phyloP scores from a whole-genome alignment of 2,797 vertebrate genomes.

The Hozukius guyotensis region DNA sequence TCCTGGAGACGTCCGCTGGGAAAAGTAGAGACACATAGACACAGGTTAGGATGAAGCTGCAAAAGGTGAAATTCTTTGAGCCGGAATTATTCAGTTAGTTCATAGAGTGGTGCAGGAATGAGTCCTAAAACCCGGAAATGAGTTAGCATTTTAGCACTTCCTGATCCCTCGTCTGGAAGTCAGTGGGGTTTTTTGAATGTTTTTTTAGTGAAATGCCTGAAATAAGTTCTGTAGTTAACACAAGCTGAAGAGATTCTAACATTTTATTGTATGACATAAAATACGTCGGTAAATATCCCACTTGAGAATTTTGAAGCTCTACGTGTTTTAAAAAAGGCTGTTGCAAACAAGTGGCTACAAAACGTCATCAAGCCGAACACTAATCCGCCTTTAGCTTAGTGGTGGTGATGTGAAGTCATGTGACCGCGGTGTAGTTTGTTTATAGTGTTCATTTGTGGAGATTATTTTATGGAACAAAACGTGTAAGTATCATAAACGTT shows the following conservation, averaged over 20 bases:
- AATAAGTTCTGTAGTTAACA: neutral
- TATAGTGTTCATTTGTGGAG: neutral
- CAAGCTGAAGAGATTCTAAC: neutral
- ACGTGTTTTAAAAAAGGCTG: too few species aligned
- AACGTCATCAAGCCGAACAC: too few species aligned
- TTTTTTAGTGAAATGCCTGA: neutral
- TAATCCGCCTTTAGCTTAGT: too few species aligned
- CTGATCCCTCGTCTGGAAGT: neutral
- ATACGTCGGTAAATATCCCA: neutral
- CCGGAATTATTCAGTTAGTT: neutral
- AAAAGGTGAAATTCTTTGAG: neutral
- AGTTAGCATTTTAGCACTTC: too few species aligned
- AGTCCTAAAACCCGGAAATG: neutral
- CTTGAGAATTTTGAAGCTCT: too few species aligned
- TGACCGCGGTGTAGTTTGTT: fast-evolving
- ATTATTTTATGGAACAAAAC: too few species aligned
- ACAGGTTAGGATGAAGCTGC: neutral
- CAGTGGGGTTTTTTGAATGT: too few species aligned
- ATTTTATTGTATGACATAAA: neutral
- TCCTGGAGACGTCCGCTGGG: conserved; percentile 79
- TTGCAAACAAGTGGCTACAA: too few species aligned
- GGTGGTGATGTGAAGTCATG: too few species aligned
- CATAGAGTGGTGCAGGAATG: neutral
- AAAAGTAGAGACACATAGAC: conserved; percentile 21
- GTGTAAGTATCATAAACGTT: too few species aligned